phyloP scores from a whole-genome alignment of 2,888 invertebrate species.

The Eupithecia pulchellata region DNA sequence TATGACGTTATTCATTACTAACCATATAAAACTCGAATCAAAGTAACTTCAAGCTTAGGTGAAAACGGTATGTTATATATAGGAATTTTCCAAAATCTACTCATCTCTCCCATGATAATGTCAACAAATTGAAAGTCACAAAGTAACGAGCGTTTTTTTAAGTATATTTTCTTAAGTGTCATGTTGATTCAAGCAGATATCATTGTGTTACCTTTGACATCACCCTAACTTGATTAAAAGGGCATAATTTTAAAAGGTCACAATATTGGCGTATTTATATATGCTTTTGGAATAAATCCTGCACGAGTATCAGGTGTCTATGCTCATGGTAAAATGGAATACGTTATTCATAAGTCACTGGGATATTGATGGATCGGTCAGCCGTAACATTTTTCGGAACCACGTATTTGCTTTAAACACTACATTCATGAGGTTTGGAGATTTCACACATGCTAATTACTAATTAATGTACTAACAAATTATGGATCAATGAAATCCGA shows the following conservation, averaged over 20 bases:
- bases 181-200: not conserved
- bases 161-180: not conserved
- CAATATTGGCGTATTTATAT: too few species aligned
- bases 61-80: not conserved
- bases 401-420: slow-evolving; percentile 6
- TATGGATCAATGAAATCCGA: too few species aligned
- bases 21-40: not conserved
- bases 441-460: not conserved
- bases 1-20: too few species aligned
- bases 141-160: not conserved
- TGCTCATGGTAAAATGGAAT: slow-evolving; percentile 44
- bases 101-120: not conserved
- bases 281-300: slow-evolving; percentile 64
- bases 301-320: slow-evolving; percentile 53
- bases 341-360: slow-evolving; percentile 43
- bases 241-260: not conserved
- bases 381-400: slow-evolving; percentile 31
- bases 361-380: slow-evolving; percentile 43
- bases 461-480: not conserved
- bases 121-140: not conserved
- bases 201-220: not conserved
- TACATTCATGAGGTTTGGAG: not conserved
- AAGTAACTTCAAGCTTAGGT: too few species aligned
- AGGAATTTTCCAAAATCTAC: not conserved
- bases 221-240: not conserved